Conservation (phyloP, 2,113 vertebrate species). For the Clarias magur region DNA sequence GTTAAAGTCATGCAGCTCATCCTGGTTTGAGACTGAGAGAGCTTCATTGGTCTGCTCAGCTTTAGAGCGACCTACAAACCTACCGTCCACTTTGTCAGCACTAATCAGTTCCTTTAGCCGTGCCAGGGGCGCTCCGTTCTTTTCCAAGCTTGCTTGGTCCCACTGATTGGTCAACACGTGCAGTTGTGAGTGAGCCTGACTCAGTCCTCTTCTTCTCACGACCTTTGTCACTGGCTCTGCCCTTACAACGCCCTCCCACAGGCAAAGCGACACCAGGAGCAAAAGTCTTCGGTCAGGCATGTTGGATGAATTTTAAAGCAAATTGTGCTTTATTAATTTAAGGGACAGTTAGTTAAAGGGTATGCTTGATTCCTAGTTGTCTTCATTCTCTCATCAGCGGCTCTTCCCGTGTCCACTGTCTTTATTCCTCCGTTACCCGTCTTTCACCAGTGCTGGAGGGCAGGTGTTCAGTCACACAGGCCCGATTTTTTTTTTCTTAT, state of each 20-base stretch:
- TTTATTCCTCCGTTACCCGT: conserved; percentile 59
- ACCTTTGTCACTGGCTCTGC: conserved; percentile 58
- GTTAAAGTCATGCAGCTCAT: conserved; percentile 62
- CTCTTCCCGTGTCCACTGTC: conserved; percentile 46
- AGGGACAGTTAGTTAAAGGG: conserved; percentile 62
- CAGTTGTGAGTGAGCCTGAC: conserved; percentile 53
- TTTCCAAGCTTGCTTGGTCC: conserved; percentile 62
- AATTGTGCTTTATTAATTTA: conserved; percentile 64
- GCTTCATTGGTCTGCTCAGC: conserved; percentile 55
- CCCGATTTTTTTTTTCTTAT: conserved; percentile 17
- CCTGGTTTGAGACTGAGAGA: conserved; percentile 46
- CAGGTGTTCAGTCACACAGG: conserved; percentile 66
- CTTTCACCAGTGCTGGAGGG: conserved; percentile 64
- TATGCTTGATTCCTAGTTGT: conserved; percentile 68
- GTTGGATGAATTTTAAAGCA: conserved; percentile 50
- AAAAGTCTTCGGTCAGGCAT: conserved; percentile 70
- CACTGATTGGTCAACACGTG: conserved; percentile 59
- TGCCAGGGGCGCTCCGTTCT: conserved; percentile 60
- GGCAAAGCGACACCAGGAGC: conserved; percentile 66
- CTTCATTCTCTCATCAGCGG: conserved; percentile 69
- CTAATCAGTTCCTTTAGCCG: conserved; percentile 67
- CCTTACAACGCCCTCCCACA: conserved; percentile 62
- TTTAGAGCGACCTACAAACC: conserved; percentile 57
- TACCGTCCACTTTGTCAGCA: conserved; percentile 61
- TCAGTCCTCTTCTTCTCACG: conserved; percentile 66